These are phyloP conservation scores for Athrips mouffetella DNA, from an alignment of 2,888 invertebrate species.

Conservation along the genomic window DNA sequence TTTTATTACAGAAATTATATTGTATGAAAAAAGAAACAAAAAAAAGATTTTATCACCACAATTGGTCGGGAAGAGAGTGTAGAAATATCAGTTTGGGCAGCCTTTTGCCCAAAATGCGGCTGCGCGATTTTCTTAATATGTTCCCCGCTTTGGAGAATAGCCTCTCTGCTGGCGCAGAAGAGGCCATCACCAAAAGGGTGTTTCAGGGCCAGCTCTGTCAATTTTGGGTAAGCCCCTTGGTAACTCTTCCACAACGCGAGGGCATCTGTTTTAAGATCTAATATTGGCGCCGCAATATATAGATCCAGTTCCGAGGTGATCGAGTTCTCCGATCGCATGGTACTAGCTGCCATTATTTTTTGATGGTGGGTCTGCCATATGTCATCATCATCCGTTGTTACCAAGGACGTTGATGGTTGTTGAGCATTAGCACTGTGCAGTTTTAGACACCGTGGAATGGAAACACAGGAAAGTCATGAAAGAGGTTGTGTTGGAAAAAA, in stretches of 20 bases:
- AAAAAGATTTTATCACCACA: no score
- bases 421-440: no score
- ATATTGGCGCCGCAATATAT: conserved; percentile 27
- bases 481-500: no score
- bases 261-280: conserved; percentile 26
- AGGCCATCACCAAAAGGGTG: conserved; percentile 2
- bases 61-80: conserved; percentile 9
- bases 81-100: conserved; percentile 20
- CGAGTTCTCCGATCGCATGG: conserved; percentile 20
- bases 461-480: no score
- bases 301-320: conserved; percentile 25
- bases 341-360: not conserved
- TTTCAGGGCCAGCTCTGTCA: not conserved
- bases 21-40: no score
- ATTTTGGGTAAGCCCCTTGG: conserved; percentile 24
- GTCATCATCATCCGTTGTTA: no score
- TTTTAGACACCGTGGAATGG: no score
- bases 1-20: no score
- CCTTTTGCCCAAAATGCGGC: conserved; percentile 4
- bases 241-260: conserved; percentile 29
- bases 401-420: no score
- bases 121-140: not conserved
- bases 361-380: conserved; percentile 2
- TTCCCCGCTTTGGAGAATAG: conserved; percentile 15
- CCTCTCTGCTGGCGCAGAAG: not conserved